phyloP scores from a whole-genome alignment of 2,888 invertebrate species.

The Acanthosoma haemorrhoidale region DNA sequence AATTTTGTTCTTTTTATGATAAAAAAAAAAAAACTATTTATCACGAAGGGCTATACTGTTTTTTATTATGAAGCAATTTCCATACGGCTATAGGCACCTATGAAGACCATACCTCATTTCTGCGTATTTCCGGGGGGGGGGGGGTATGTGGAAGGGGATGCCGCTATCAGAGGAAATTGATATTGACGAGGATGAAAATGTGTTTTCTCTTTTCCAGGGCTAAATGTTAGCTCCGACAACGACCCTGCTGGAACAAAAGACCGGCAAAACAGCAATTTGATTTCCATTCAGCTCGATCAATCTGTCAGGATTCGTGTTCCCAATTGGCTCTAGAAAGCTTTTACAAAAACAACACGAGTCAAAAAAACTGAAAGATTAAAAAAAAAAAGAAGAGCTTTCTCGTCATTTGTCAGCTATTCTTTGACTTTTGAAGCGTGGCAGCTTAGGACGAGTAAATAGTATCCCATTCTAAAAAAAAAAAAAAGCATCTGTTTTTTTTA shows the following conservation, averaged over 20 bases:
- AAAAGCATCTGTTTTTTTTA: too few relatives aligned
- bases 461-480: background rate
- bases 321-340: conserved; percentile 8
- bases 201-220: conserved; percentile 1
- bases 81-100: background rate
- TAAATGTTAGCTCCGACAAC: background rate
- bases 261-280: conserved; percentile 7
- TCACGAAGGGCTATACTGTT: too few relatives aligned
- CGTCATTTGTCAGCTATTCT: background rate
- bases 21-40: too few relatives aligned
- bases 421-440: background rate
- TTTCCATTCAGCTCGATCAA: conserved; percentile 1
- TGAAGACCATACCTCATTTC: background rate
- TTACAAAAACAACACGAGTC: background rate
- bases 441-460: background rate
- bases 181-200: conserved; percentile 14
- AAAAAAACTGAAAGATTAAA: conserved; percentile 9
- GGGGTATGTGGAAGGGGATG: background rate
- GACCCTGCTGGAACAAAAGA: background rate
- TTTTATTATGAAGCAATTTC: background rate
- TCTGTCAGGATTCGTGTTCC: conserved; percentile 2
- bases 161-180: conserved; percentile 5
- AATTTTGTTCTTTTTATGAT: too few relatives aligned
- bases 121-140: background rate
- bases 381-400: background rate